These are phyloP conservation scores for Bembecia ichneumoniformis DNA, from an alignment of 2,888 invertebrate species.

Conservation along the genomic window DNA sequence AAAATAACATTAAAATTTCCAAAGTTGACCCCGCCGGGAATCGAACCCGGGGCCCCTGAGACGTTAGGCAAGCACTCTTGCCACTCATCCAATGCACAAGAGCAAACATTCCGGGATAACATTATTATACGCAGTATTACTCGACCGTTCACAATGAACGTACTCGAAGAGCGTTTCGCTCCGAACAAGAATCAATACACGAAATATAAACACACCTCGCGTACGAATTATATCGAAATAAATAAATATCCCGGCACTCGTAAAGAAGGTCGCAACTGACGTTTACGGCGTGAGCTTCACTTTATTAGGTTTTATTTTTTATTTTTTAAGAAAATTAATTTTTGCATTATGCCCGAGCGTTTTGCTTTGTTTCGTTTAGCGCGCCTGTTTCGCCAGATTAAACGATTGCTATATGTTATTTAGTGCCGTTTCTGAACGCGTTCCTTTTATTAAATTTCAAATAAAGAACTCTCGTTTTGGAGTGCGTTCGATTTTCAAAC, in stretches of 20 bases:
- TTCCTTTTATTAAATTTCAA: conserved; percentile 16
- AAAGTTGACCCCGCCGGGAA: no score
- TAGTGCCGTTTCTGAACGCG: conserved; percentile 19
- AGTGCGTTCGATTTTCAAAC: no score
- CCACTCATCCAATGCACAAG: no score
- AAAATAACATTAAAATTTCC: no score
- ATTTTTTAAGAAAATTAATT: conserved; percentile 37
- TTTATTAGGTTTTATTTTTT: conserved; percentile 21
- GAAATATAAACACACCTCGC: conserved; percentile 20
- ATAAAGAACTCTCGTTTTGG: conserved; percentile 9
- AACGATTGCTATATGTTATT: conserved; percentile 37
- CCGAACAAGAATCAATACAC: conserved; percentile 18
- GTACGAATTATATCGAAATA: conserved; percentile 40
- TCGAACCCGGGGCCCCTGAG: no score
- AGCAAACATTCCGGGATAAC: no score
- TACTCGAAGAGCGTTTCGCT: neutral
- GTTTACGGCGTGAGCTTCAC: conserved; percentile 32
- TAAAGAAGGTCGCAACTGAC: conserved; percentile 37
- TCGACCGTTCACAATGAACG: conserved; percentile 5
- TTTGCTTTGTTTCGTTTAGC: conserved; percentile 24
- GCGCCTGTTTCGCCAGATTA: conserved; percentile 23
- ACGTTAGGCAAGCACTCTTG: no score
- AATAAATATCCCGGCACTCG: conserved; percentile 38
- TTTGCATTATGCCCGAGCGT: conserved; percentile 29
- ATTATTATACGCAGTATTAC: conserved; percentile 7